These are phyloP conservation scores for Prorops nasuta DNA, from an alignment of 1,140 invertebrate species.

Conservation along the genomic window DNA sequence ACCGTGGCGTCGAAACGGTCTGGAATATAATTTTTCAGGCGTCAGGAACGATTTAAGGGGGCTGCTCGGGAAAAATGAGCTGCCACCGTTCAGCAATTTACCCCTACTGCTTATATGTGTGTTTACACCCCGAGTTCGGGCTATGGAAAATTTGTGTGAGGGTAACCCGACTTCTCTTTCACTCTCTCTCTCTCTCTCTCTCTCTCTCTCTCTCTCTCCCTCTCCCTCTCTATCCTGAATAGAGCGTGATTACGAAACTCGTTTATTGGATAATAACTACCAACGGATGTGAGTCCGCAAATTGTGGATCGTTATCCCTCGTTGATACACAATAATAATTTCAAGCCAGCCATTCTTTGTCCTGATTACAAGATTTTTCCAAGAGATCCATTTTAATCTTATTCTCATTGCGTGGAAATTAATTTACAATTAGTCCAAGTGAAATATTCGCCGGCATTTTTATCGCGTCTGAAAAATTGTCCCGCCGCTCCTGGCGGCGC, in stretches of 20 bases:
- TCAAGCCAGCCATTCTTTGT: too few relatives aligned
- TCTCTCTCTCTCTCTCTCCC: too few relatives aligned
- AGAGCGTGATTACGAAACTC: too few relatives aligned
- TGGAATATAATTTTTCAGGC: constrained; percentile 31
- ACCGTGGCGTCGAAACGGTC: neutral
- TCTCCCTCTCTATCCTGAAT: constrained; percentile 15
- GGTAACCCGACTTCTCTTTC: constrained; percentile 4
- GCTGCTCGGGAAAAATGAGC: constrained; percentile 31
- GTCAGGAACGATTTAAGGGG: constrained; percentile 23
- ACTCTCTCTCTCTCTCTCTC: neutral
- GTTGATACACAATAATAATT: too few relatives aligned
- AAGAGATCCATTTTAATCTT: too few relatives aligned
- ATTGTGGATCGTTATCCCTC: too few relatives aligned
- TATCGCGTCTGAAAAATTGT: too few relatives aligned
- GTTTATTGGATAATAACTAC: constrained; percentile 18
- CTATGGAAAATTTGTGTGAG: neutral
- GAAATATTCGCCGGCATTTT: too few relatives aligned
- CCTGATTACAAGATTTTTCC: too few relatives aligned
- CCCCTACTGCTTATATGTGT: constrained; percentile 11
- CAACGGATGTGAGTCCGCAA: constrained; percentile 17
- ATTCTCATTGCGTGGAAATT: too few relatives aligned
- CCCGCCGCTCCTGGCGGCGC: too few relatives aligned
- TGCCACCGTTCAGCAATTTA: constrained; percentile 30
- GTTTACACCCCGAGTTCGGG: constrained; percentile 1
- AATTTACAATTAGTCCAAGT: too few relatives aligned